Evolutionary conservation across 2,797 vertebrate species (phyloP).

Genomic region (Linurgus olivaceus): DNA sequence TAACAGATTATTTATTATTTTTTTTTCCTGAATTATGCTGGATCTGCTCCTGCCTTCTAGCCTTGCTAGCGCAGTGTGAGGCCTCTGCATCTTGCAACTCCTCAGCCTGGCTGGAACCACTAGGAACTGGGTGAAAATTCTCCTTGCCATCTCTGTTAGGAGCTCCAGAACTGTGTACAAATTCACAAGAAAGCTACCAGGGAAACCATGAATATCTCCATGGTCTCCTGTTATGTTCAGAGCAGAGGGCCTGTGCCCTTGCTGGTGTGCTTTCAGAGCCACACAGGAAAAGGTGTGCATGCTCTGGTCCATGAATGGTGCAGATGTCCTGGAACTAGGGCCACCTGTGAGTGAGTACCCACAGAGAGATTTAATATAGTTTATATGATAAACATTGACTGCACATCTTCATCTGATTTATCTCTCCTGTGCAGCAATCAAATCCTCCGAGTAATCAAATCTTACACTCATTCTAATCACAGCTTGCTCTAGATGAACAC

Average conservation of each 20-base stretch:
- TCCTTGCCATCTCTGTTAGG: background rate
- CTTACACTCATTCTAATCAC: rapidly evolving
- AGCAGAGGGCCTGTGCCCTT: background rate
- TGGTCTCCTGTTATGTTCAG: background rate
- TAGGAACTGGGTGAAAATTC: background rate
- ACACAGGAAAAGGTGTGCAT: background rate
- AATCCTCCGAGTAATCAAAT: background rate
- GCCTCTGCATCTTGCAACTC: background rate
- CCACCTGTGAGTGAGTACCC: background rate
- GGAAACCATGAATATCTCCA: background rate
- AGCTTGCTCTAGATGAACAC: background rate
- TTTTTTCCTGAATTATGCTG: background rate
- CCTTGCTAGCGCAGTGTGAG: background rate
- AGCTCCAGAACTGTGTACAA: background rate
- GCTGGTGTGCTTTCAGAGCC: background rate
- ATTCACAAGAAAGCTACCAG: background rate
- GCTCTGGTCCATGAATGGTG: rapidly evolving
- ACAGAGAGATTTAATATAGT: background rate
- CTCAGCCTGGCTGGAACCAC: background rate
- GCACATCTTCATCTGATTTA: background rate
- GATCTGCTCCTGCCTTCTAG: background rate
- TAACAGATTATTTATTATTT: background rate
- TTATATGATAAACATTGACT: background rate
- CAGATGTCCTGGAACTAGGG: background rate
- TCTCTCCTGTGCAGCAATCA: background rate